Base-by-base conservation (phyloP, 2,888 invertebrate species). In the Stenolophus ochropezus region DNA sequence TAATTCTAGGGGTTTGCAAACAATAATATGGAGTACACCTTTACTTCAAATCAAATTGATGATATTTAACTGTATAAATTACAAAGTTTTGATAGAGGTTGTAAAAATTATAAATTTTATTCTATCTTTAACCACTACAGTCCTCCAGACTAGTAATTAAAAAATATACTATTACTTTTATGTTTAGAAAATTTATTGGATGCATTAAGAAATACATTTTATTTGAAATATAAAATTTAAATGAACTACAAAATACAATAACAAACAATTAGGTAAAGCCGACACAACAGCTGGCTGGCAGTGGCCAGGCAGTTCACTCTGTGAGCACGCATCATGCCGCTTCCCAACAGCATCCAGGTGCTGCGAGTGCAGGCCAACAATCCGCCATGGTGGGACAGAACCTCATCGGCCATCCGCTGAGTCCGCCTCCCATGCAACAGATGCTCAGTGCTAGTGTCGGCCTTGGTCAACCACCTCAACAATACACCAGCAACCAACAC, bases 241-340 rank as follows among this genome's bases (percentile, higher is more conserved):
- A 6, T n/a, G 6, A 49, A 49, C 49, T 6, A 6, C 14, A 49
- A 49, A 6, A 49, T 49, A n/a, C n/a, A n/a, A n/a, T n/a, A n/a
- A n/a, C n/a, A n/a, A n/a, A n/a, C 14, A 49, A 11, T n/a, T n/a
- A 93, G 92, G 96, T 96, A 86, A 96, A 96, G 89, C 96, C 96
- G 81, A 93, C 93, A 2, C 96, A 97, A 88, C 97, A 96, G 89
- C 92, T 96, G 49, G 90, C 90, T 80, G 90, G 89, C 82, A 90
- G 89, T 85, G 89, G 89, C 85, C 91, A 90, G 86, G 88, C 88
- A 84, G 87, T 88, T 23, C 81, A 81, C 27, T 81, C 81, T 6
- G 82, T 85, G 71, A 86, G 85, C 78, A 85, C 77, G 6, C 82
- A 82, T 42, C 82, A 82, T 47, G 73, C 79, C 8, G 71, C 49